A percentile compares a stretch with the other conserved stretches of the same genome.
Evolutionary conservation across 2,888 invertebrate genomes (phyloP).

Genomic region (Vesta saturnalis): DNA sequence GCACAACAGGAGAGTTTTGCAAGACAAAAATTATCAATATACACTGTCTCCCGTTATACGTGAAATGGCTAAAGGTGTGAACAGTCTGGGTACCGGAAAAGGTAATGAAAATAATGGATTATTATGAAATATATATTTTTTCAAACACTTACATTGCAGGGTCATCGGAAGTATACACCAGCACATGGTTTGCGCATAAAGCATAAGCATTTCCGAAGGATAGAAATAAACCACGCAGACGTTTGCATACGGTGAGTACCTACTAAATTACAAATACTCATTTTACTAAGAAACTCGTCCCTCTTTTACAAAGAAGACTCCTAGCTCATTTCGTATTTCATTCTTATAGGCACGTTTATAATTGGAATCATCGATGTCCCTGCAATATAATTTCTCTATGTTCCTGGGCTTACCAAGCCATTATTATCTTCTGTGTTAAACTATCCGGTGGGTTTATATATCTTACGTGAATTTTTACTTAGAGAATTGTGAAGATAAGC

Average conservation of each 20-base stretch:
- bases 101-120: too few species aligned
- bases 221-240: background rate
- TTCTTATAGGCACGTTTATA: background rate
- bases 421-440: too few species aligned
- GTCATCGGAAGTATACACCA: background rate
- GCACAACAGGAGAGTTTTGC: too few species aligned
- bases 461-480: too few species aligned
- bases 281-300: background rate
- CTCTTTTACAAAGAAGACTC: background rate
- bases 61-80: background rate
- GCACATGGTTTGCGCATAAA: background rate
- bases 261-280: too few species aligned
- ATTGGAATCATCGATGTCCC: background rate
- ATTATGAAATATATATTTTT: background rate
- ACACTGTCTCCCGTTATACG: too few species aligned
- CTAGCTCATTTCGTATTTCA: background rate
- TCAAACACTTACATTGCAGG: background rate
- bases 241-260: too few species aligned
- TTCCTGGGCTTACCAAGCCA: background rate
- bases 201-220: background rate
- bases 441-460: too few species aligned
- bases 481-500: too few species aligned
- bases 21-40: too few species aligned
- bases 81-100: background rate
- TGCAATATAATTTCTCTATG: background rate